phyloP scores from a whole-genome alignment of 2,888 invertebrate genomes.

The Aspidiotus rigidus region DNA sequence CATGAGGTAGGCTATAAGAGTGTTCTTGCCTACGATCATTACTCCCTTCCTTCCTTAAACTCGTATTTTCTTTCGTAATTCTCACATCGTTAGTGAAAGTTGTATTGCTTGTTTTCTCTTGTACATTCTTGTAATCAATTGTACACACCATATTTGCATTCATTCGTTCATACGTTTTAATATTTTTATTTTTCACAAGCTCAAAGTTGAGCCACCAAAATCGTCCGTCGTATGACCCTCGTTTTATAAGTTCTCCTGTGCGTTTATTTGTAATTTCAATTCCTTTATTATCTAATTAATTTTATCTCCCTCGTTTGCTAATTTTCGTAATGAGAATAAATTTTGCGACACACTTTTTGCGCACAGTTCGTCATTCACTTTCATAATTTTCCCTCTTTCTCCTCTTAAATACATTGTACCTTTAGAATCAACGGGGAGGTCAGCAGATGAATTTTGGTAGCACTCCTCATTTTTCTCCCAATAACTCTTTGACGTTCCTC shows the following conservation, averaged over 20 bases:
- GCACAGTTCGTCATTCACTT: background rate
- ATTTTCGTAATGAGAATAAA: background rate
- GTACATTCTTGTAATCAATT: too few relatives aligned
- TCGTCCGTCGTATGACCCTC: background rate
- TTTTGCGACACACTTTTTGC: background rate
- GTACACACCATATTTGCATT: too few relatives aligned
- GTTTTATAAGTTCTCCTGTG: background rate
- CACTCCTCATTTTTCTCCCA: background rate
- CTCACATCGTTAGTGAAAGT: background rate
- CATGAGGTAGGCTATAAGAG: too few relatives aligned
- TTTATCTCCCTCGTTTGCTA: background rate
- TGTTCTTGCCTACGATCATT: too few relatives aligned
- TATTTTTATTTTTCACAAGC: background rate
- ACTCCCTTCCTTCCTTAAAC: slow-evolving; percentile 2
- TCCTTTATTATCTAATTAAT: background rate
- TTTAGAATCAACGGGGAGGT: background rate
- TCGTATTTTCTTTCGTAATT: too few relatives aligned
- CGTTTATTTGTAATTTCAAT: background rate
- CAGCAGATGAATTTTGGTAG: background rate
- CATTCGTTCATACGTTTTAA: background rate
- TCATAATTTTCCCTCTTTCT: background rate
- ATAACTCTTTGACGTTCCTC: background rate
- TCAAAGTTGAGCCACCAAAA: background rate
- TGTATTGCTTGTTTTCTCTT: background rate
- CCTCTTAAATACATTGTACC: background rate